Evolutionary conservation across 2,113 vertebrate species (phyloP).

Genomic region (Poecile atricapillus): DNA sequence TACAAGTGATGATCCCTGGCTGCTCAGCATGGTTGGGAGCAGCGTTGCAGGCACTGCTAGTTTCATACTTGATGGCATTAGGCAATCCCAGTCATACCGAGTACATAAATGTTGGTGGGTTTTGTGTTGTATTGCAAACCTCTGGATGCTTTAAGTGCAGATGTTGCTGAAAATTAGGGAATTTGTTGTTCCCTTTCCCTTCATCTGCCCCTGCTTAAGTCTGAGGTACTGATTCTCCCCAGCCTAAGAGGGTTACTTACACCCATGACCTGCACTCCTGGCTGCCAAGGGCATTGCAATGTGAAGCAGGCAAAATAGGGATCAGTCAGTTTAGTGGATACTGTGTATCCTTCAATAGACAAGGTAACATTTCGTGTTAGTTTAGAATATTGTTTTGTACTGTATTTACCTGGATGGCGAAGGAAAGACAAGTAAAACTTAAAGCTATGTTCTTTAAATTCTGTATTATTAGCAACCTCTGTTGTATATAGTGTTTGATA

Average conservation of each 20-base stretch:
- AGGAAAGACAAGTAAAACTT: conserved; percentile 84
- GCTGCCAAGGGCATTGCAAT: conserved; percentile 80
- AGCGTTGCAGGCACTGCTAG: not conserved
- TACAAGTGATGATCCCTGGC: not conserved
- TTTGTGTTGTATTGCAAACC: conserved; percentile 19
- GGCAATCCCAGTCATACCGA: conserved; percentile 55
- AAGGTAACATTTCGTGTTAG: conserved; percentile 94
- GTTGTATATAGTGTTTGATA: conserved; percentile 99
- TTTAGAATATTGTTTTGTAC: conserved; percentile 94
- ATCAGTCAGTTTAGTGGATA: conserved; percentile 96
- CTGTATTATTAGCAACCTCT: conserved; percentile 89
- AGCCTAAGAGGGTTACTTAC: conserved; percentile 13
- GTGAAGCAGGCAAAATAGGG: conserved; percentile 90
- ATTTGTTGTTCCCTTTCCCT: conserved; percentile 10
- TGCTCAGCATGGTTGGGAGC: not conserved
- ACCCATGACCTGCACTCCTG: conserved; percentile 69
- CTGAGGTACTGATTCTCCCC: conserved; percentile 23
- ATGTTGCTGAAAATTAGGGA: conserved; percentile 33
- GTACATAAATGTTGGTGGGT: not conserved
- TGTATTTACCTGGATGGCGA: conserved; percentile 95
- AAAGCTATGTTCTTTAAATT: conserved; percentile 81
- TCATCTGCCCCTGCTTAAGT: not conserved
- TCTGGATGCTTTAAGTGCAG: conserved; percentile 47
- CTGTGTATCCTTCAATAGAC: conserved; percentile 98
- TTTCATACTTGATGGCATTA: conserved; percentile 31